Percentiles rank a stretch among this genome's conserved stretches.
Evolutionary conservation across 2,797 vertebrate genomes (phyloP).

Genomic region (Pseudocheirus occidentalis): DNA sequence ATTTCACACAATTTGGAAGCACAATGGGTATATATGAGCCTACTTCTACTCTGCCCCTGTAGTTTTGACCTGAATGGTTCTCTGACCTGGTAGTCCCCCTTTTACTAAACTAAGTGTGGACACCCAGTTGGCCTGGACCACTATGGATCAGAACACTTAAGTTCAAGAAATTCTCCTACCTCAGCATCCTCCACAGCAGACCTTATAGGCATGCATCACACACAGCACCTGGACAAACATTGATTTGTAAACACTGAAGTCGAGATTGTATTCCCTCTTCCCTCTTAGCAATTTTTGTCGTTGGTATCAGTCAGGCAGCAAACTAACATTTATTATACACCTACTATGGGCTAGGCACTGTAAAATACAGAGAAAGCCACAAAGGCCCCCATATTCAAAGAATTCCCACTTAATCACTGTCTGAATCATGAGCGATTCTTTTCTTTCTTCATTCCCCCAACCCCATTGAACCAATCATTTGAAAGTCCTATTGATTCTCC

Average conservation of each 20-base stretch:
- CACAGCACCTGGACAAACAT: not conserved
- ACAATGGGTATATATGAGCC: rapidly evolving
- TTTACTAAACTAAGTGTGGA: not conserved
- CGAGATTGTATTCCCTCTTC: not conserved
- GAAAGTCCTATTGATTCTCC: not conserved
- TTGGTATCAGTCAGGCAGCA: not conserved
- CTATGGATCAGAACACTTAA: not conserved
- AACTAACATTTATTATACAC: not conserved
- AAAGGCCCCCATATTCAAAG: not conserved
- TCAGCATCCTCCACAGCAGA: not conserved
- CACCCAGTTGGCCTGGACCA: not conserved
- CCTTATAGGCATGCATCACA: not conserved
- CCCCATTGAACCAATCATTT: not conserved
- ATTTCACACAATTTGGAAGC: not conserved
- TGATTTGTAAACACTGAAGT: not conserved
- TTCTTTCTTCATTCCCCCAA: not conserved
- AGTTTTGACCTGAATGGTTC: not conserved
- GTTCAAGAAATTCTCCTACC: not conserved
- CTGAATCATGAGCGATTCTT: not conserved
- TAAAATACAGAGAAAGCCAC: not conserved
- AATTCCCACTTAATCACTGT: not conserved
- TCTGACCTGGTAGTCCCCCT: not conserved
- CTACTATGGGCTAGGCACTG: not conserved
- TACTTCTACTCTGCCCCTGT: not conserved
- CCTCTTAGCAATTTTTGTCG: not conserved